Percentiles rank a stretch among this genome's conserved stretches.
These are phyloP conservation scores for Thalassarche chlororhynchos DNA, from an alignment of 2,113 vertebrate genomes.

Conservation along the genomic window DNA sequence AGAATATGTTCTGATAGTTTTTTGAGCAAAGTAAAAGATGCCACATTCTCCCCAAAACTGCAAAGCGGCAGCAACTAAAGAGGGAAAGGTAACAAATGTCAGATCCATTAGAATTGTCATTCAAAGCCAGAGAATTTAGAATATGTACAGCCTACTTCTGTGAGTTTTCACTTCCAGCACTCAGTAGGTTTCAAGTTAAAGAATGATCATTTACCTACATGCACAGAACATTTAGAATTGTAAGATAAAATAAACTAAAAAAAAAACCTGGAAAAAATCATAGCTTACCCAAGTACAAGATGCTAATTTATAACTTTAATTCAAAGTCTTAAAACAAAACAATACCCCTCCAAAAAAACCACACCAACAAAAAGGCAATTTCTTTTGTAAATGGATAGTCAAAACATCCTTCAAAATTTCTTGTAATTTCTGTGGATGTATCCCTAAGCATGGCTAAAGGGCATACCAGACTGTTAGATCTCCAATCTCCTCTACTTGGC, in stretches of 20 bases:
- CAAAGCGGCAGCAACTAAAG: not conserved
- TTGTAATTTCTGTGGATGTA: not conserved
- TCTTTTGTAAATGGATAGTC: not conserved
- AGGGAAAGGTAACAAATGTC: not conserved
- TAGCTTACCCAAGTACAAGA: not conserved
- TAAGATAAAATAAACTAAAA: not conserved
- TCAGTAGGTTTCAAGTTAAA: not conserved
- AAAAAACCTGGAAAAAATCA: not conserved
- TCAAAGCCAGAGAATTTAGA: not conserved
- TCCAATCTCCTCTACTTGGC: not conserved
- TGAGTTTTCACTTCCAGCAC: not conserved
- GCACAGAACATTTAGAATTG: not conserved
- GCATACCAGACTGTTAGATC: not conserved
- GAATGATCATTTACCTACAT: not conserved
- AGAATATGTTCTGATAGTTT: not conserved
- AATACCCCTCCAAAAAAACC: not conserved
- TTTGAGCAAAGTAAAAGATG: not conserved
- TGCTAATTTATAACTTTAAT: not conserved
- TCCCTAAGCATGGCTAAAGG: not conserved
- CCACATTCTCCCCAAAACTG: not conserved
- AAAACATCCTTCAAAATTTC: not conserved
- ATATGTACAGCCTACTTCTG: not conserved
- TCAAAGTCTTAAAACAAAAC: not conserved
- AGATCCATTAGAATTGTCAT: not conserved
- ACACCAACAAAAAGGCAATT: not conserved